phyloP scores from a whole-genome alignment of 1,140 invertebrate genomes.

The Drosophila subpulchrella region DNA sequence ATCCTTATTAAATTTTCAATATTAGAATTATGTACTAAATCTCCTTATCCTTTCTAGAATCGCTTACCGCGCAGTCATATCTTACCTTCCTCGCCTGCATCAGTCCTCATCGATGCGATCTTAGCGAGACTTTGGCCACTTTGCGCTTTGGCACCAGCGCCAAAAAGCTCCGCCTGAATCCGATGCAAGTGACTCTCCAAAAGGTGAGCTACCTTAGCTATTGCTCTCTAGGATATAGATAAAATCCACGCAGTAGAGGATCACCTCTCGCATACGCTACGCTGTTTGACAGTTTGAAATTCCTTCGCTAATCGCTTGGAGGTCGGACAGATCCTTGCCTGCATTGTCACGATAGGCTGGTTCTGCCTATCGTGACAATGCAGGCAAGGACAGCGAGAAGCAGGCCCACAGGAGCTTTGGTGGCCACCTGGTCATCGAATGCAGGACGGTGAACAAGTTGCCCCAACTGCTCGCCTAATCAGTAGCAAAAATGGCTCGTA shows the following conservation, averaged over 20 bases:
- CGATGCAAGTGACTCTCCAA: slow-evolving; percentile 17
- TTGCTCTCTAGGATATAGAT: slow-evolving; percentile 43
- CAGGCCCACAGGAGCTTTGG: slow-evolving; percentile 77
- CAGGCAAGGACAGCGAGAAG: slow-evolving; percentile 75
- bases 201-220: slow-evolving; percentile 26
- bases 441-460: slow-evolving; percentile 84
- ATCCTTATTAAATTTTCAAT: too few species aligned
- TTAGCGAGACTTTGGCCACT: slow-evolving; percentile 3
- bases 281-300: too few species aligned
- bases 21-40: too few species aligned
- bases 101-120: slow-evolving; percentile 9
- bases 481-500: slow-evolving; percentile 22
- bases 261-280: slow-evolving; percentile 61
- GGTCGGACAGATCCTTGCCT: slow-evolving; percentile 64
- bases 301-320: slow-evolving; percentile 53
- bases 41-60: not conserved
- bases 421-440: slow-evolving; percentile 82
- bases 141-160: slow-evolving; percentile 3
- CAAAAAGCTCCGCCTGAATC: slow-evolving; percentile 4
- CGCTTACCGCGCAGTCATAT: slow-evolving; percentile 2
- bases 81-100: slow-evolving; percentile 7
- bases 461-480: slow-evolving; percentile 82
- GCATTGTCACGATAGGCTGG: slow-evolving; percentile 72
- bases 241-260: slow-evolving; percentile 59
- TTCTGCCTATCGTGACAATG: too few species aligned